A percentile compares a stretch with the other conserved stretches of the same genome.
Evolutionary conservation across 1,140 invertebrate species (phyloP).

Genomic region (Zaprionus ghesquierei): DNA sequence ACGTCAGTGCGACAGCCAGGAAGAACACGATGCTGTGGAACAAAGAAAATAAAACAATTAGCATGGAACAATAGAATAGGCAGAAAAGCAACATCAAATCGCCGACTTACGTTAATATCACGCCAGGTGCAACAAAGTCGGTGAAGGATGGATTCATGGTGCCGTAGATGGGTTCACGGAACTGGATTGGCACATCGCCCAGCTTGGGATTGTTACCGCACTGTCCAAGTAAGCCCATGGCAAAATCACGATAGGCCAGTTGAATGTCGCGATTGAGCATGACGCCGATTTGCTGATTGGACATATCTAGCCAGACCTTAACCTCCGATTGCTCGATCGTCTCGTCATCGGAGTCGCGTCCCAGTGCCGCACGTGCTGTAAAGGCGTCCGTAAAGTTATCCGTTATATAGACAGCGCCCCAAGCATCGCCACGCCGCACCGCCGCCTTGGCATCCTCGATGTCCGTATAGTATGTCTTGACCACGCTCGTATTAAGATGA

Average conservation of each 20-base stretch:
- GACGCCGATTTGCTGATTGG: slow-evolving; percentile 95
- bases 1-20: slow-evolving; percentile 95
- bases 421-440: slow-evolving; percentile 89
- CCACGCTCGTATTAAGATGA: slow-evolving; percentile 87
- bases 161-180: slow-evolving; percentile 94
- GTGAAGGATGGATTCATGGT: slow-evolving; percentile 93
- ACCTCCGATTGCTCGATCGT: slow-evolving; percentile 92
- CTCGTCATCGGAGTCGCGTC: slow-evolving; percentile 88
- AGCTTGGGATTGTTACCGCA: slow-evolving; percentile 91
- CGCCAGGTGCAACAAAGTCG: slow-evolving; percentile 97
- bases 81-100: not conserved
- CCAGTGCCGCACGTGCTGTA: slow-evolving; percentile 87
- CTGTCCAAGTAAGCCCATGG: slow-evolving; percentile 87
- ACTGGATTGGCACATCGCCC: slow-evolving; percentile 92
- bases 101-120: slow-evolving; percentile 92
- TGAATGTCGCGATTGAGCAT: slow-evolving; percentile 92
- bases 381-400: slow-evolving; percentile 93
- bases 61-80: not conserved
- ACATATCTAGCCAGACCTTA: slow-evolving; percentile 94
- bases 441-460: slow-evolving; percentile 87
- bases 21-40: slow-evolving; percentile 95
- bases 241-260: slow-evolving; percentile 91
- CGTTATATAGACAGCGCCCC: slow-evolving; percentile 93
- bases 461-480: slow-evolving; percentile 88
- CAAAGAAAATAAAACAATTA: slow-evolving; percentile 16